These are phyloP conservation scores for Poecilia picta DNA, from an alignment of 2,797 vertebrate species.

Conservation along the genomic window DNA sequence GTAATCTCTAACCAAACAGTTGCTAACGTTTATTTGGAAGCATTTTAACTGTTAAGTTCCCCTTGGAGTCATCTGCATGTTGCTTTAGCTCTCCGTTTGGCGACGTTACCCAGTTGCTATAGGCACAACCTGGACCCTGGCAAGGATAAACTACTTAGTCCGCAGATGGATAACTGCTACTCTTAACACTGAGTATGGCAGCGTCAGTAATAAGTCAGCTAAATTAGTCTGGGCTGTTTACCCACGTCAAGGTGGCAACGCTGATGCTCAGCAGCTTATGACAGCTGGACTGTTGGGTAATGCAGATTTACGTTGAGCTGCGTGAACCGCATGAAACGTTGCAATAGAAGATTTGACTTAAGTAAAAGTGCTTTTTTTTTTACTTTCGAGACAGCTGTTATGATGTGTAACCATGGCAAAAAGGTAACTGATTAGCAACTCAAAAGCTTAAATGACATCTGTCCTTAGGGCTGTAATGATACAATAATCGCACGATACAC, in stretches of 20 bases:
- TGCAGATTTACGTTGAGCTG: background rate
- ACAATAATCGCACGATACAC: no score
- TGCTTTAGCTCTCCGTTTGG: conserved; percentile 5
- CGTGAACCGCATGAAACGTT: background rate
- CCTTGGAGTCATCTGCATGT: background rate
- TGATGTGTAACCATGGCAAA: background rate
- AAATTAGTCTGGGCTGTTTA: background rate
- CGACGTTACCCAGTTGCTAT: conserved; percentile 66
- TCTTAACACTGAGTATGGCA: background rate
- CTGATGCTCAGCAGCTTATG: conserved; percentile 29
- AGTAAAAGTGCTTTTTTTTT: background rate
- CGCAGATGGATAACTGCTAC: background rate
- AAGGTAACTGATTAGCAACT: background rate
- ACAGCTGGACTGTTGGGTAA: conserved; percentile 11
- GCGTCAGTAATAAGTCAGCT: background rate
- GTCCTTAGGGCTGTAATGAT: background rate
- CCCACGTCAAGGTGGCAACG: conserved; percentile 19
- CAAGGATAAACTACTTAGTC: conserved; percentile 35
- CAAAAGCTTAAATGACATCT: background rate
- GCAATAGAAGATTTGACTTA: background rate
- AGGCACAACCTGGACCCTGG: conserved; percentile 53
- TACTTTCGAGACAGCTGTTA: background rate
- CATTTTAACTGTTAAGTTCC: background rate
- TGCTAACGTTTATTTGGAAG: background rate
- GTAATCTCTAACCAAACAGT: background rate